A percentile compares a stretch with the other conserved stretches of the same genome.
Conservation (phyloP, 2,113 vertebrate species). For the Meleagris gallopavo region DNA sequence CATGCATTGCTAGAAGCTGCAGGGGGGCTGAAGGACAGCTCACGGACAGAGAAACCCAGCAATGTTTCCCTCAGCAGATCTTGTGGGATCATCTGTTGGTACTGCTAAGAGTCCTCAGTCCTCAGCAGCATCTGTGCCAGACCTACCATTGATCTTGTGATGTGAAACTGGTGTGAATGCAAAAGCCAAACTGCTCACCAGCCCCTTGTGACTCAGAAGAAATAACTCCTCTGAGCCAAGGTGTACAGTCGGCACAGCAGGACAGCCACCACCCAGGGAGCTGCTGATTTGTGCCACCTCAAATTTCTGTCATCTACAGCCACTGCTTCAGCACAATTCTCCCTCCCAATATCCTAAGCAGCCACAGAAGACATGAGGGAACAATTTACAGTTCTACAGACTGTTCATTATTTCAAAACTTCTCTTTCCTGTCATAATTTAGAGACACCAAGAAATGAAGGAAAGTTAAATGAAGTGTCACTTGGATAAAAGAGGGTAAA, state of each 20-base stretch:
- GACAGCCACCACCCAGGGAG: neutral
- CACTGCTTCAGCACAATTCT: neutral
- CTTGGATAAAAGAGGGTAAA: neutral
- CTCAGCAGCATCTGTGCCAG: neutral
- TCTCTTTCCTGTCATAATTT: neutral
- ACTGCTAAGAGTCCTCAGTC: neutral
- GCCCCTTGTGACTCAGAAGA: neutral
- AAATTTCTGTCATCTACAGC: neutral
- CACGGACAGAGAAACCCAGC: neutral
- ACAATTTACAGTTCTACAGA: neutral
- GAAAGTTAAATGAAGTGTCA: neutral
- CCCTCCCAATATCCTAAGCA: neutral
- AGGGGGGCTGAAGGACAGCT: neutral
- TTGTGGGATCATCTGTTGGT: neutral
- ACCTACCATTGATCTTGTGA: neutral
- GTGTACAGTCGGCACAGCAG: neutral
- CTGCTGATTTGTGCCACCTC: neutral
- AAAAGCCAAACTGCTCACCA: neutral
- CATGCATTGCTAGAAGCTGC: accelerated
- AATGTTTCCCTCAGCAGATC: neutral
- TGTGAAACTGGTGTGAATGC: neutral
- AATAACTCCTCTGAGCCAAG: neutral
- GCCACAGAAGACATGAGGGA: neutral
- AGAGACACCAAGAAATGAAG: neutral
- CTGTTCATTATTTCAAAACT: neutral